phyloP scores from a whole-genome alignment of 92 coral and sea anemone genomes.

The Palythoa heliodiscus region DNA sequence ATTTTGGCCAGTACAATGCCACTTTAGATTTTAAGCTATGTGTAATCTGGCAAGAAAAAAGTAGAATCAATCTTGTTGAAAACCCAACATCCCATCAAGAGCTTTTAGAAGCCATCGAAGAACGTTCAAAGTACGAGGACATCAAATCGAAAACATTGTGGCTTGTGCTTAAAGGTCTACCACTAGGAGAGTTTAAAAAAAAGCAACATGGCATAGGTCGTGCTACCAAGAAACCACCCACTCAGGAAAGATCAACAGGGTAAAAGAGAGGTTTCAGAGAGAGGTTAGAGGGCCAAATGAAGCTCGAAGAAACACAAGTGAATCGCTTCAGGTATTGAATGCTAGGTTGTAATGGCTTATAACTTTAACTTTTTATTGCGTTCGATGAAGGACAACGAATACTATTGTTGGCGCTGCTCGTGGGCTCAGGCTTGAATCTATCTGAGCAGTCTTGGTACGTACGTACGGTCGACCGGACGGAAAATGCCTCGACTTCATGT shows the following conservation, averaged over 20 bases:
- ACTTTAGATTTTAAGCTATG: conserved; percentile 43
- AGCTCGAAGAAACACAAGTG: conserved; percentile 51
- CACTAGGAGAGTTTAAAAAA: conserved; percentile 48
- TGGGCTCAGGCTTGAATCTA: too few species aligned
- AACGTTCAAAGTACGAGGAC: conserved; percentile 42
- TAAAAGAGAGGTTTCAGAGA: conserved; percentile 63
- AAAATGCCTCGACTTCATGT: too few species aligned
- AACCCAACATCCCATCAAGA: conserved; percentile 57
- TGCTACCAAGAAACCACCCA: conserved; percentile 65
- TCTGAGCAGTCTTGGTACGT: too few species aligned
- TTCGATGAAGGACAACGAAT: conserved; percentile 29
- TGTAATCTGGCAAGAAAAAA: conserved; percentile 52
- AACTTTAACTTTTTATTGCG: conserved; percentile 1
- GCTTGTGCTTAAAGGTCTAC: conserved; percentile 27
- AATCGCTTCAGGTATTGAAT: conserved; percentile 38
- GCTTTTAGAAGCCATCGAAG: conserved; percentile 28
- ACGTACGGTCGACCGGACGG: too few species aligned
- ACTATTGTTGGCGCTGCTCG: too few species aligned
- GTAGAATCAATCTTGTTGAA: conserved; percentile 48
- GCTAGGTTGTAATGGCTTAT: conserved; percentile 58
- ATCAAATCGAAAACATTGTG: conserved; percentile 26
- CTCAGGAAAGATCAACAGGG: conserved; percentile 65
- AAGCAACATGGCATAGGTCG: conserved; percentile 68
- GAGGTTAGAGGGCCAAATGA: conserved; percentile 58
- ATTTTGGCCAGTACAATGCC: neutral